Percentiles rank a stretch among this genome's conserved stretches.
Conservation (phyloP, 2,888 invertebrate genomes). For the Melanophora roralis region DNA sequence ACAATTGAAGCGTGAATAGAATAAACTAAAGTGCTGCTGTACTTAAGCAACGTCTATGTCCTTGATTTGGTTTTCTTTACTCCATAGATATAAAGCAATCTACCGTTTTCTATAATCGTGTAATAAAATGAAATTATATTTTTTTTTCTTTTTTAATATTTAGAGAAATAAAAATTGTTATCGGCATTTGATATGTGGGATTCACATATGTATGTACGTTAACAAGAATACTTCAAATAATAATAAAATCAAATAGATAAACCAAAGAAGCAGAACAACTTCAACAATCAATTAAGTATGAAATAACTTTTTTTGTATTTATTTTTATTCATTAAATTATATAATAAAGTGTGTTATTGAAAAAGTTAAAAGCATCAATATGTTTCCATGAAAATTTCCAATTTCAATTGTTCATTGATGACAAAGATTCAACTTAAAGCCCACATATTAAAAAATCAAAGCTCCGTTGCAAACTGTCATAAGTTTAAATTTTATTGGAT, state of each 20-base stretch:
- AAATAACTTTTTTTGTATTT: conserved; percentile 33
- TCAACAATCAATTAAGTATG: conserved; percentile 46
- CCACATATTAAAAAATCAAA: too few species aligned
- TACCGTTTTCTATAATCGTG: conserved; percentile 18
- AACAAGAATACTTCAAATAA: conserved; percentile 9
- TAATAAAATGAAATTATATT: conserved; percentile 39
- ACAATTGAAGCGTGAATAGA: neutral
- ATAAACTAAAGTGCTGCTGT: conserved; percentile 21
- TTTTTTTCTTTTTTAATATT: neutral
- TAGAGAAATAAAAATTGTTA: conserved; percentile 7
- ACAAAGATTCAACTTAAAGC: too few species aligned
- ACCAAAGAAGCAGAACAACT: neutral
- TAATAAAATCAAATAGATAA: neutral
- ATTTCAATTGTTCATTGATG: too few species aligned
- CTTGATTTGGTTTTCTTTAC: conserved; percentile 41
- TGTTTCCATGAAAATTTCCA: too few species aligned
- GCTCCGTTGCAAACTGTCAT: too few species aligned
- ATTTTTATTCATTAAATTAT: too few species aligned
- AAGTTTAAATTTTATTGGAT: too few species aligned
- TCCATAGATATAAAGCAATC: neutral
- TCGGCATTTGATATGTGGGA: conserved; percentile 15
- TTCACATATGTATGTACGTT: neutral
- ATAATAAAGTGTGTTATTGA: conserved; percentile 16
- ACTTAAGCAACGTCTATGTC: conserved; percentile 50
- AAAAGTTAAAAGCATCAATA: conserved; percentile 23